A percentile compares a stretch with the other conserved stretches of the same genome.
Conservation (phyloP, 1,140 invertebrate genomes). For the Zaprionus inermis region DNA sequence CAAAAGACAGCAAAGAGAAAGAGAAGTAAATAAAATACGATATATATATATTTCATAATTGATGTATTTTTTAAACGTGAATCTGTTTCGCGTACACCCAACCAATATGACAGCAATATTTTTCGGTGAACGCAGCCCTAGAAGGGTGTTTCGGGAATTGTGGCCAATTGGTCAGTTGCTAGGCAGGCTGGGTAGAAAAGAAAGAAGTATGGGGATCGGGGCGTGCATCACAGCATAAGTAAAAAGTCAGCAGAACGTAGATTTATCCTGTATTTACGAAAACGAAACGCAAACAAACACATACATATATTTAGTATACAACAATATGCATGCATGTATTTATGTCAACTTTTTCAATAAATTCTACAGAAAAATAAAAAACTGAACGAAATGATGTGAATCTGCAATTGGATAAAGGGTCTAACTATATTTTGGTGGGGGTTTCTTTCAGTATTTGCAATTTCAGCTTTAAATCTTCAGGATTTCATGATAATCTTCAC, state of each 20-base stretch:
- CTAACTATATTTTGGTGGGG: neutral
- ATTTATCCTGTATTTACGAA: conserved; percentile 60
- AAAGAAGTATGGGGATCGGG: neutral
- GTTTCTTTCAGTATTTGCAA: neutral
- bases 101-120: conserved; percentile 57
- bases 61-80: conserved; percentile 67
- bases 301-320: conserved; percentile 83
- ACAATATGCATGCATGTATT: conserved; percentile 84
- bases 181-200: neutral
- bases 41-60: conserved; percentile 69
- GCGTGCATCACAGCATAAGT: conserved; percentile 31
- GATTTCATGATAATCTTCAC: neutral
- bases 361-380: conserved; percentile 71
- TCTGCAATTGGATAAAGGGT: neutral
- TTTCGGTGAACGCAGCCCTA: conserved; percentile 29
- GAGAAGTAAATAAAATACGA: conserved; percentile 48
- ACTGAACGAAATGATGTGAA: neutral
- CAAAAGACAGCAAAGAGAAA: conserved; percentile 8
- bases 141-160: neutral
- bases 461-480: neutral
- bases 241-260: conserved; percentile 54
- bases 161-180: neutral
- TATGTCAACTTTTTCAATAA: conserved; percentile 84
- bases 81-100: conserved; percentile 43
- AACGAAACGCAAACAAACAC: conserved; percentile 58